Evolutionary conservation across 1,140 invertebrate genomes (phyloP).

Genomic region (Papilio dardanus): DNA sequence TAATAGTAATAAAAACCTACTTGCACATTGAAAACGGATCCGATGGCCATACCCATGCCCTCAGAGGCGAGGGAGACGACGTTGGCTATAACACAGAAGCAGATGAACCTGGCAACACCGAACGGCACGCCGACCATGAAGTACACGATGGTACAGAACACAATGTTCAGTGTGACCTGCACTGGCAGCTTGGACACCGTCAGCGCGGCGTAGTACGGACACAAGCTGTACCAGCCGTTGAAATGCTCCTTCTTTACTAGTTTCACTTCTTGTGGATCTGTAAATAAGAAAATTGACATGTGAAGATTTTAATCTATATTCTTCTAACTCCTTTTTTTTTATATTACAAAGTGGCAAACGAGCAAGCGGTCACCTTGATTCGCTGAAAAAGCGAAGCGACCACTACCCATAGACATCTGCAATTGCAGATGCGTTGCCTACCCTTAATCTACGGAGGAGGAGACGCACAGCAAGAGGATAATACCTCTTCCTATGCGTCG

Average conservation of each 20-base stretch:
- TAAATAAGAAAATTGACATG: constrained; percentile 45
- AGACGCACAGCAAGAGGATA: no score
- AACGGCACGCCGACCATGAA: constrained; percentile 84
- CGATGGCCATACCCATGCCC: constrained; percentile 85
- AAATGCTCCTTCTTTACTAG: constrained; percentile 91
- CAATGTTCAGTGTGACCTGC: constrained; percentile 82
- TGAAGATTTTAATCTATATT: neutral
- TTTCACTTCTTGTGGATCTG: constrained; percentile 91
- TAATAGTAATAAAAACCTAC: constrained; percentile 69
- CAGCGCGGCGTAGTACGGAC: constrained; percentile 90
- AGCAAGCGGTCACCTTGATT: no score
- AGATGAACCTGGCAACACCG: constrained; percentile 78
- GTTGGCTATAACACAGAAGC: constrained; percentile 83
- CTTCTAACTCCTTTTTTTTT: no score
- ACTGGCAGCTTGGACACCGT: constrained; percentile 87
- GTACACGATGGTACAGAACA: constrained; percentile 84
- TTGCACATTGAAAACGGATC: constrained; percentile 85
- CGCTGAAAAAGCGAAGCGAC: no score
- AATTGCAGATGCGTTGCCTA: no score
- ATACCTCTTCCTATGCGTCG: no score
- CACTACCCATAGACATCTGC: no score
- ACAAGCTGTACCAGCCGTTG: constrained; percentile 92
- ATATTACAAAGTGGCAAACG: no score
- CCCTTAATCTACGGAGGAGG: no score
- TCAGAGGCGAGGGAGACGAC: constrained; percentile 84